A percentile compares a stretch with the other conserved stretches of the same genome.
phyloP scores from a whole-genome alignment of 2,888 invertebrate species.

The Dioctria rufipes region DNA sequence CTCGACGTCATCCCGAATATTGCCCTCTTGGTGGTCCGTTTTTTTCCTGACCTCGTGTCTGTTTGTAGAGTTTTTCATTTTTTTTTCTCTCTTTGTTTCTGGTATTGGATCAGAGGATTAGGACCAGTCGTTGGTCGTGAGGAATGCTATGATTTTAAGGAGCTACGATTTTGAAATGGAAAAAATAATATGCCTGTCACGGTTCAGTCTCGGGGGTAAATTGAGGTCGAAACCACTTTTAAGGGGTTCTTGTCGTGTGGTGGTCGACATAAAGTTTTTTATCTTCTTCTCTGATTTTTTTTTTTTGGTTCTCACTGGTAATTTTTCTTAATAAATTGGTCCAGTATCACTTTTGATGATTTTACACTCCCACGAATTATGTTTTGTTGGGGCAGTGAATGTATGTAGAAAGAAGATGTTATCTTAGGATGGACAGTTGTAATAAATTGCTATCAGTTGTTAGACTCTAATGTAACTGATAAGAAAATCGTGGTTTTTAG shows the following conservation, averaged over 20 bases:
- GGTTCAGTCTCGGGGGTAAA: constrained; percentile 22
- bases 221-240: constrained; percentile 24
- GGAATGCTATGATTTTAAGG: constrained; percentile 23
- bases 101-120: constrained; percentile 37
- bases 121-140: constrained; percentile 4
- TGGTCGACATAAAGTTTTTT: constrained; percentile 25
- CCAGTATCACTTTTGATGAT: constrained; percentile 42
- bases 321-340: constrained; percentile 44
- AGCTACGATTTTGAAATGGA: constrained; percentile 36
- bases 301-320: background rate
- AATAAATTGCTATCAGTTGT: constrained; percentile 6
- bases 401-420: background rate
- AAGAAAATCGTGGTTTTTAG: background rate
- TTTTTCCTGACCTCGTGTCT: constrained; percentile 34
- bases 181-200: constrained; percentile 31
- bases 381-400: constrained; percentile 18
- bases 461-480: background rate
- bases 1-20: constrained; percentile 35
- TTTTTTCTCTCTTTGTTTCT: background rate
- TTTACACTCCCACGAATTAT: constrained; percentile 49
- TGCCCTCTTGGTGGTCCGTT: constrained; percentile 47
- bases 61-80: constrained; percentile 1
- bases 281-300: background rate
- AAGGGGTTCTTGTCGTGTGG: constrained; percentile 24
- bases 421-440: background rate